These are phyloP conservation scores for Leptocoma aspasia DNA, from an alignment of 2,113 vertebrate genomes.

Conservation along the genomic window DNA sequence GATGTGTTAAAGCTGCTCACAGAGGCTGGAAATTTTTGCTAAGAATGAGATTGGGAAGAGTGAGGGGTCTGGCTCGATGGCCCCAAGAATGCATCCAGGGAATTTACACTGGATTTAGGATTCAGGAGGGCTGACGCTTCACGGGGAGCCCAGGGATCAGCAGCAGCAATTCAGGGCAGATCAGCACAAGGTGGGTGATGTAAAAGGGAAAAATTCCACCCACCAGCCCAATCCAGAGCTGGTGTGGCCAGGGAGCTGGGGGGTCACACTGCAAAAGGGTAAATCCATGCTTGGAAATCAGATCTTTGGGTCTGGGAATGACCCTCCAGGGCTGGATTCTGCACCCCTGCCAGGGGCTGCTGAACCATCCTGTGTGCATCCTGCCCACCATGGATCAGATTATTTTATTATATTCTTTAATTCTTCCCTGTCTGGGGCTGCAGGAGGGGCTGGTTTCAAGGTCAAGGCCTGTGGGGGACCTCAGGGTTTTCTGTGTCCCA, in stretches of 20 bases:
- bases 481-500: background rate
- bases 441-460: background rate
- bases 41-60: background rate
- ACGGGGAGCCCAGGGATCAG: fast-evolving
- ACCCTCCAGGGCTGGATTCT: background rate
- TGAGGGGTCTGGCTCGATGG: fast-evolving
- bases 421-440: background rate
- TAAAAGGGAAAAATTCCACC: background rate
- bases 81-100: background rate
- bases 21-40: background rate
- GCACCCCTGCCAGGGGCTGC: background rate
- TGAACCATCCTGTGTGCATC: too few species aligned
- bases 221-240: background rate
- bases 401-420: background rate
- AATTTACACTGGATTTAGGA: background rate
- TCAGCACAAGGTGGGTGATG: background rate
- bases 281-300: background rate
- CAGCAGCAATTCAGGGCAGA: background rate
- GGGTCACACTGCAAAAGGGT: background rate
- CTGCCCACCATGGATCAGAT: fast-evolving
- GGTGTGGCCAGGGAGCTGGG: fast-evolving
- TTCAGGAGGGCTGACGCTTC: background rate
- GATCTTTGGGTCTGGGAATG: background rate
- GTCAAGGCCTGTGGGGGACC: fast-evolving
- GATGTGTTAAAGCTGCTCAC: background rate